These are phyloP conservation scores for Stichopus horrens DNA, from an alignment of 53 echinoderm and acorn worm genomes.

Conservation along the genomic window DNA sequence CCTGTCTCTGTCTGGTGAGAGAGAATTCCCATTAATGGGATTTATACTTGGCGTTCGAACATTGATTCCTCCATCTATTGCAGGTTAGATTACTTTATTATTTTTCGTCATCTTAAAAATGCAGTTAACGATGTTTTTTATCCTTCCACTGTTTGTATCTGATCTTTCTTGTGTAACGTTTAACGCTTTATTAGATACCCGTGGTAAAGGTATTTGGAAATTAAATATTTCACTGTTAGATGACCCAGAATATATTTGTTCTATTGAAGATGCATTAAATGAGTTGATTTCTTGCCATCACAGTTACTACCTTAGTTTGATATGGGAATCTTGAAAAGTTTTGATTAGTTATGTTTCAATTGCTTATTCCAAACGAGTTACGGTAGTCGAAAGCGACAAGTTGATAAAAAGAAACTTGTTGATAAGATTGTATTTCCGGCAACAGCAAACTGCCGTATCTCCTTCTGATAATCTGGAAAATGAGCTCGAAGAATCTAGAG, in stretches of 20 bases:
- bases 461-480: neutral
- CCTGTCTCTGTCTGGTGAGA: constrained; percentile 9
- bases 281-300: neutral
- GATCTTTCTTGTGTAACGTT: constrained; percentile 1
- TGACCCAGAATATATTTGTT: neutral
- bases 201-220: neutral
- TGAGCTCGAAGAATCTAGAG: neutral
- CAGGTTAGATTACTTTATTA: neutral
- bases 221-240: neutral
- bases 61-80: neutral
- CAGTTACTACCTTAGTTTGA: neutral
- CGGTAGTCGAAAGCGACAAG: neutral
- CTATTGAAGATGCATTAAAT: neutral
- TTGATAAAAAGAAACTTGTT: neutral
- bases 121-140: neutral
- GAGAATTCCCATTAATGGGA: neutral
- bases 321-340: constrained; percentile 4
- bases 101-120: neutral
- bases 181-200: neutral
- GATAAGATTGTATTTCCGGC: neutral
- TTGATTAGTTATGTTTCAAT: neutral
- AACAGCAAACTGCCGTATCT: neutral
- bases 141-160: neutral
- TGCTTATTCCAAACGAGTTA: no score
- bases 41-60: constrained; percentile 14